Percentiles rank a stretch among this genome's conserved stretches.
phyloP scores from a whole-genome alignment of 2,888 invertebrate species.

The Mesorhabditis belari region DNA sequence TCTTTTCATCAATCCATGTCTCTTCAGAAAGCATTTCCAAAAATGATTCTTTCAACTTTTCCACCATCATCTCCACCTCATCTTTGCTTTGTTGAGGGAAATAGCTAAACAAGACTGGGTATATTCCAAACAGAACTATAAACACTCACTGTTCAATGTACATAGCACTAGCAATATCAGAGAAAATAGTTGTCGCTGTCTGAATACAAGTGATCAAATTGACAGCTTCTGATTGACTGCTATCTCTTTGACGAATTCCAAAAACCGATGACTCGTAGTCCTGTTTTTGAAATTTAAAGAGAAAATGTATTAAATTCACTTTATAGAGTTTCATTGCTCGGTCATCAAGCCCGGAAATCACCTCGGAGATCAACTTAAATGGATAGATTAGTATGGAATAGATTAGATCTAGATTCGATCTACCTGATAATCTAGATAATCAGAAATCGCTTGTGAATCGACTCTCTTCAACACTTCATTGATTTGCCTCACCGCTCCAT shows the following conservation, averaged over 20 bases:
- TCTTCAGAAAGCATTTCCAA: slow-evolving; percentile 4
- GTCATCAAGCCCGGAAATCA: too few species aligned
- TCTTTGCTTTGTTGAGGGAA: not conserved
- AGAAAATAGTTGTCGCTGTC: slow-evolving; percentile 1
- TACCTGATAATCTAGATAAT: too few species aligned
- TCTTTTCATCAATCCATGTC: slow-evolving; percentile 9
- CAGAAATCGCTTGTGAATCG: too few species aligned
- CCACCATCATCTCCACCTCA: slow-evolving; percentile 4
- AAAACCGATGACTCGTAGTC: too few species aligned
- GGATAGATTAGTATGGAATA: too few species aligned
- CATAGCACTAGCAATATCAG: slow-evolving; percentile 2
- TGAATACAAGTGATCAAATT: slow-evolving; percentile 2
- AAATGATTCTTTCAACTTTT: not conserved
- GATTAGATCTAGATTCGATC: too few species aligned
- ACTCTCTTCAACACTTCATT: too few species aligned
- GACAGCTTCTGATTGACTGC: not conserved
- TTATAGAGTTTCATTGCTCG: too few species aligned
- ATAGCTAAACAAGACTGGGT: not conserved
- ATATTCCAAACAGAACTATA: not conserved
- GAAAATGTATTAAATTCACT: too few species aligned
- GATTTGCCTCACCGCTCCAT: too few species aligned
- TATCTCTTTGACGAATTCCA: not conserved
- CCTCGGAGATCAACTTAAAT: too few species aligned
- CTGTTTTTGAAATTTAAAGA: too few species aligned
- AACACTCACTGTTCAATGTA: slow-evolving; percentile 7